These are phyloP conservation scores for Grallaria varia DNA, from an alignment of 2,113 vertebrate genomes.

Conservation along the genomic window DNA sequence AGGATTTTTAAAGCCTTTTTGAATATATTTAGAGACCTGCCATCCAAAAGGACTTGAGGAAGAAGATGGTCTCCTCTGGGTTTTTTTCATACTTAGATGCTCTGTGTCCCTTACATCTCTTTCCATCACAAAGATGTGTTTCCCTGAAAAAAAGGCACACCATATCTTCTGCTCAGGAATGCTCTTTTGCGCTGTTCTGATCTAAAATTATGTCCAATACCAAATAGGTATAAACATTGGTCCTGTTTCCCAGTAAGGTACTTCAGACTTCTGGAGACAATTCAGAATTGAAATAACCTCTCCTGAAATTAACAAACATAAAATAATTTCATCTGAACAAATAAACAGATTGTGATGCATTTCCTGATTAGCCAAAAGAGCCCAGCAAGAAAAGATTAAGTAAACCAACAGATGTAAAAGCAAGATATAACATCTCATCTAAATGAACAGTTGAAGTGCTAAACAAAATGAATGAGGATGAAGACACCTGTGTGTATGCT, in stretches of 20 bases:
- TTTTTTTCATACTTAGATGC: background rate
- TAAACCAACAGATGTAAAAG: background rate
- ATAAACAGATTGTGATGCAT: constrained; percentile 2
- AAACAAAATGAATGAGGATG: background rate
- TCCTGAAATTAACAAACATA: background rate
- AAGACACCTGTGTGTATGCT: background rate
- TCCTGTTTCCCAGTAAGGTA: background rate
- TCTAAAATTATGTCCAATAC: background rate
- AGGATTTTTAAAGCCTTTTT: background rate
- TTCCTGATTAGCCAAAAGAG: constrained; percentile 5
- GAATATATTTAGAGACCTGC: background rate
- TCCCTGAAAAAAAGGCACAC: background rate
- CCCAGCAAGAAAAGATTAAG: background rate
- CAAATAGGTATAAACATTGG: background rate
- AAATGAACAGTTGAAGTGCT: background rate
- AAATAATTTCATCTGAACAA: constrained; percentile 2
- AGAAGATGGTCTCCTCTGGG: background rate
- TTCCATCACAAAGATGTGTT: background rate
- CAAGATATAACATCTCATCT: background rate
- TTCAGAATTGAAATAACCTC: background rate
- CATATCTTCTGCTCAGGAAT: background rate
- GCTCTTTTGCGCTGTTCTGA: background rate
- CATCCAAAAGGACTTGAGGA: background rate
- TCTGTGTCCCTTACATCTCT: background rate
- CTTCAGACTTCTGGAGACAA: background rate